These are phyloP conservation scores for Sebastes hubbsi DNA, from an alignment of 2,797 vertebrate genomes.

Conservation along the genomic window DNA sequence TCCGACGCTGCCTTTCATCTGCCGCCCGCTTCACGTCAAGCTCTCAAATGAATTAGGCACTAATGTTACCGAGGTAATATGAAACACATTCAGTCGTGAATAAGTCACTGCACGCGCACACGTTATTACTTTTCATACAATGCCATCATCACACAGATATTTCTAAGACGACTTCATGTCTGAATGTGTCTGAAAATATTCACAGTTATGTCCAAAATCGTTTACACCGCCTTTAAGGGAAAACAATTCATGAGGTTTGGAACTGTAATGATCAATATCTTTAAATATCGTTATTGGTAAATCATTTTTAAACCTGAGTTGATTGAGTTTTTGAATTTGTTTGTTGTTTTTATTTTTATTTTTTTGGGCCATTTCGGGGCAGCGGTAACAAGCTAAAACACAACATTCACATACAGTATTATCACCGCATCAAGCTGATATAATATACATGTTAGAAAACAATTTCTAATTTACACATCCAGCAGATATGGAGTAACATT, in stretches of 20 bases:
- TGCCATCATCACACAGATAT: slow-evolving; percentile 30
- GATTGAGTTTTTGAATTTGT: neutral
- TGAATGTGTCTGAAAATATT: neutral
- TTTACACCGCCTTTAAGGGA: neutral
- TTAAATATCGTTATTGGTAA: neutral
- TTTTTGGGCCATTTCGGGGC: fast-evolving
- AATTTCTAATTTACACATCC: fast-evolving
- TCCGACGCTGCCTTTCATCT: slow-evolving; percentile 49
- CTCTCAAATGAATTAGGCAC: slow-evolving; percentile 27
- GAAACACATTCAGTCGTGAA: slow-evolving; percentile 54
- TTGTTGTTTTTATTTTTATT: neutral
- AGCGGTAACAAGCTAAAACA: fast-evolving
- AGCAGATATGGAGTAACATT: neutral
- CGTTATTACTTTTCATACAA: slow-evolving; percentile 40
- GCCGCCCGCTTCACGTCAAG: slow-evolving; percentile 42
- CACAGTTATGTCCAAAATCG: neutral
- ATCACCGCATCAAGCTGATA: neutral
- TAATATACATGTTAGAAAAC: neutral
- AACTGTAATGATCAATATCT: neutral
- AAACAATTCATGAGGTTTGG: neutral
- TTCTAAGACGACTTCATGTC: neutral
- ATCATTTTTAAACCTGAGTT: neutral
- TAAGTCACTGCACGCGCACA: slow-evolving; percentile 8
- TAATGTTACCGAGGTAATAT: slow-evolving; percentile 40
- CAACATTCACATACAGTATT: neutral